These are phyloP conservation scores for Gallinago solitaria DNA, from an alignment of 2,797 vertebrate species.

Conservation along the genomic window DNA sequence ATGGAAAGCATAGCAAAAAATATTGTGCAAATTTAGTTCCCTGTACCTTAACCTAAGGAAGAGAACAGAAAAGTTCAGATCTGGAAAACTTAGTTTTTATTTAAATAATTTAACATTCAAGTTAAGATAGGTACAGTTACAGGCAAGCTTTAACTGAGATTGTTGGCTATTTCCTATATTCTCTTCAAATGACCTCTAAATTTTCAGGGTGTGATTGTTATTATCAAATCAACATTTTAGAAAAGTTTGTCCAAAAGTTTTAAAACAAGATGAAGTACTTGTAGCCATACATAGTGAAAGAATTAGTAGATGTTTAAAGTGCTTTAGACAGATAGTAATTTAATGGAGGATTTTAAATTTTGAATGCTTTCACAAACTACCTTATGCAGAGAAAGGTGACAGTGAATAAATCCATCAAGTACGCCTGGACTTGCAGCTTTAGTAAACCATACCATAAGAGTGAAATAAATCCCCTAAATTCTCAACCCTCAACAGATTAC, in stretches of 20 bases:
- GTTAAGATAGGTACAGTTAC: background rate
- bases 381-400: background rate
- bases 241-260: background rate
- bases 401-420: background rate
- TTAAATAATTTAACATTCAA: background rate
- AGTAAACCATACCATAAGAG: background rate
- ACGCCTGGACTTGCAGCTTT: background rate
- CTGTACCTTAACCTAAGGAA: background rate
- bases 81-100: background rate
- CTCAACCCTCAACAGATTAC: background rate
- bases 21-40: background rate
- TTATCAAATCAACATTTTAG: background rate
- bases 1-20: background rate
- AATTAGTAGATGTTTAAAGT: background rate
- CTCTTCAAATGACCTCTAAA: background rate
- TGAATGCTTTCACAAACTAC: background rate
- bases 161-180: background rate
- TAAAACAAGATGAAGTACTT: background rate
- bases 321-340: background rate
- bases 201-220: background rate
- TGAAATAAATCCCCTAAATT: background rate
- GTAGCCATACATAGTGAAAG: background rate
- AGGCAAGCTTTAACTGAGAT: background rate
- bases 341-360: background rate
- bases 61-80: background rate